phyloP scores from a whole-genome alignment of 1,140 invertebrate species.

The Drosophila neocordata region DNA sequence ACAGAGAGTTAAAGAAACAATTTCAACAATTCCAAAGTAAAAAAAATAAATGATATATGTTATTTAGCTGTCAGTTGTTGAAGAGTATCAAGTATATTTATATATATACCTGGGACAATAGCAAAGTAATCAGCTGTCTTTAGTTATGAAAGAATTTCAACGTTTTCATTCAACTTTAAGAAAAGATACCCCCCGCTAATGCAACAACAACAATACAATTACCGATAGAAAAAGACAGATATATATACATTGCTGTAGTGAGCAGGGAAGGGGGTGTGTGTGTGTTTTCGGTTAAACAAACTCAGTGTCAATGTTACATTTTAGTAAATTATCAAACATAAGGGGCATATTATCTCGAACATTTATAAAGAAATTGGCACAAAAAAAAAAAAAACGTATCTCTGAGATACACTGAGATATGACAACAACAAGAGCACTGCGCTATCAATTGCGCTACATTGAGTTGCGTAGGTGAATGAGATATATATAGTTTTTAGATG shows the following conservation, averaged over 20 bases:
- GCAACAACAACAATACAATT: background rate
- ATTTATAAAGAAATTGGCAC: background rate
- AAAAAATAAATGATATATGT: no score
- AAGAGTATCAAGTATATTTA: no score
- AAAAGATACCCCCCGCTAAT: background rate
- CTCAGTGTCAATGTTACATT: slow-evolving; percentile 4
- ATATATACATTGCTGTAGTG: no score
- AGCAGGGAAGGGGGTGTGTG: no score
- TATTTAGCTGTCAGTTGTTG: no score
- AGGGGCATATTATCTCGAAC: background rate
- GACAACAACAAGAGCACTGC: background rate
- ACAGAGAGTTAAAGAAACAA: no score
- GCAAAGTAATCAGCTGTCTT: background rate
- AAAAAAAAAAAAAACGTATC: background rate
- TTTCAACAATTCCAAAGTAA: no score
- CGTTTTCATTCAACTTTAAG: background rate
- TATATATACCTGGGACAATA: no score
- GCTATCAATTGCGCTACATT: slow-evolving; percentile 5
- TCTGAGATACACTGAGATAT: background rate
- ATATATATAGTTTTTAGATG: background rate
- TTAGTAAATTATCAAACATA: slow-evolving; percentile 6
- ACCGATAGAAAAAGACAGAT: background rate
- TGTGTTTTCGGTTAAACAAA: background rate
- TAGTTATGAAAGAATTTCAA: background rate
- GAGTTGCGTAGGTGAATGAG: slow-evolving; percentile 4